Conservation (phyloP, 2,113 vertebrate species). For the Psittacus erithacus region DNA sequence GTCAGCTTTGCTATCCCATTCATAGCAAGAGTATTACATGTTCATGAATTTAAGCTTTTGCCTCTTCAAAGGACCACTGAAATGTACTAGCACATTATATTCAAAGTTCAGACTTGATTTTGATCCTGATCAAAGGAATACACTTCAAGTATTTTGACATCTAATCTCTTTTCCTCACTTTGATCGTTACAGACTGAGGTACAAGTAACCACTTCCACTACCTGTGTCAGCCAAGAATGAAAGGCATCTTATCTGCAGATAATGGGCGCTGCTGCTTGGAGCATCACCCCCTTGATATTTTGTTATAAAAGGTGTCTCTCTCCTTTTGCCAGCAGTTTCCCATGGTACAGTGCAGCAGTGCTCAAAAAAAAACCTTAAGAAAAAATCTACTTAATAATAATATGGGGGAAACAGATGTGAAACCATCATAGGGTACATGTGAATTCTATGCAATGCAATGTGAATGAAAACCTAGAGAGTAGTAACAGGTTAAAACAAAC, state of each 20-base stretch:
- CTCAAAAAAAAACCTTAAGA: background rate
- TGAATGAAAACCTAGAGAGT: background rate
- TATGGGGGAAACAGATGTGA: background rate
- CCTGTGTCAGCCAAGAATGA: slow-evolving; percentile 14
- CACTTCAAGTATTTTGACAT: slow-evolving; percentile 13
- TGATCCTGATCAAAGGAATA: slow-evolving; percentile 47
- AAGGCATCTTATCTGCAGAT: slow-evolving; percentile 21
- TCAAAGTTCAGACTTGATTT: slow-evolving; percentile 50
- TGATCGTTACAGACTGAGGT: slow-evolving; percentile 28
- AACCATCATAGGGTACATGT: background rate
- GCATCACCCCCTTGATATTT: background rate
- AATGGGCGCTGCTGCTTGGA: background rate
- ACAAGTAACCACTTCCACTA: slow-evolving; percentile 31
- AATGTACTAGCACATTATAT: slow-evolving; percentile 12
- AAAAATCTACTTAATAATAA: background rate
- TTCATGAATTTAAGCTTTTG: background rate
- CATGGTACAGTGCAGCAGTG: background rate
- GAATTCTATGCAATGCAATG: background rate
- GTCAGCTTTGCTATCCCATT: background rate
- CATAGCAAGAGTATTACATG: background rate
- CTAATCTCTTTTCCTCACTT: slow-evolving; percentile 30
- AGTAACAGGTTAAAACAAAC: slow-evolving; percentile 41
- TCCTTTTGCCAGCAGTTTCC: background rate
- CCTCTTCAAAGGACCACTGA: slow-evolving; percentile 20
- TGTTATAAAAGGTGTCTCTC: background rate